Conservation (phyloP, 2,113 vertebrate genomes). For the Caloenas nicobarica region DNA sequence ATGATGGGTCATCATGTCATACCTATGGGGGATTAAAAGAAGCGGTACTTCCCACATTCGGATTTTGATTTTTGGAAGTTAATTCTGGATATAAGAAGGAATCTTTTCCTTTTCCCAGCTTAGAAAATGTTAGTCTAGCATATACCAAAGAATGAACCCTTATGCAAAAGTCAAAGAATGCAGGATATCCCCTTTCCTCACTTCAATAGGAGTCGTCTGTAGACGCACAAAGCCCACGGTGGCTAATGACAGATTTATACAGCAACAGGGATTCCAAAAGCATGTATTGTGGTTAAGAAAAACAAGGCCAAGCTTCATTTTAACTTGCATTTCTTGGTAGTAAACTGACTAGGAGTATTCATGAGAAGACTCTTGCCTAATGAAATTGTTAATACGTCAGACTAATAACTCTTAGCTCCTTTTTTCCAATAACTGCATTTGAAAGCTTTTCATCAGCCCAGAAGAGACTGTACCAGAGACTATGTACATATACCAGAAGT, state of each 20-base stretch:
- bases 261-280: background rate
- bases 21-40: background rate
- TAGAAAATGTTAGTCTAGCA: background rate
- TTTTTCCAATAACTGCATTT: background rate
- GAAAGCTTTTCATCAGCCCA: background rate
- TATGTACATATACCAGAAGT: background rate
- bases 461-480: background rate
- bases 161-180: background rate
- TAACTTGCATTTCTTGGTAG: background rate
- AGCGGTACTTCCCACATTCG: background rate
- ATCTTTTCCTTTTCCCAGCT: background rate
- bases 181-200: background rate
- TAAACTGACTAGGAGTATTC: background rate
- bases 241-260: background rate
- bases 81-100: background rate
- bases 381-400: background rate
- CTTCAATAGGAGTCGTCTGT: background rate
- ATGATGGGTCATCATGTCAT: background rate
- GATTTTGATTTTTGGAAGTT: background rate
- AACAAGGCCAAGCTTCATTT: background rate
- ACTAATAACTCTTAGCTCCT: background rate
- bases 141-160: background rate
- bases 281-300: background rate
- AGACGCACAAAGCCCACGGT: background rate
- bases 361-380: background rate